phyloP scores from a whole-genome alignment of 2,888 invertebrate genomes.

The Eupithecia subfuscata region DNA sequence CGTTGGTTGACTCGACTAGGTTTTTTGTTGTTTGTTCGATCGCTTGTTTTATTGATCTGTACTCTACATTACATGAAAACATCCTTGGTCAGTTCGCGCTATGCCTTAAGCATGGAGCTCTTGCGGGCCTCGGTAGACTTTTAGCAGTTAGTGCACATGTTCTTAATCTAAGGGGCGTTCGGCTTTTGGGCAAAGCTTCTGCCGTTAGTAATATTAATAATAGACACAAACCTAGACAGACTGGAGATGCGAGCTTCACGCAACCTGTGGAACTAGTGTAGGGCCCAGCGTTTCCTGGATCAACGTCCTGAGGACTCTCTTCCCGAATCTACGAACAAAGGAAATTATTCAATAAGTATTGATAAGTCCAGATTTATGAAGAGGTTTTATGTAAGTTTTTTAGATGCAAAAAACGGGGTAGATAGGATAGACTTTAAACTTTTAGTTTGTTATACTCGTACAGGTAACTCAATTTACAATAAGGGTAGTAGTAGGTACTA shows the following conservation, averaged over 20 bases:
- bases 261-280: constrained; percentile 65
- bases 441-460: neutral
- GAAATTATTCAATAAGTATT: neutral
- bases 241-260: constrained; percentile 66
- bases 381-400: neutral
- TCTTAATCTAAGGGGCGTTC: constrained; percentile 64
- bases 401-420: neutral
- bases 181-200: constrained; percentile 61
- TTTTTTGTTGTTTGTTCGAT: neutral
- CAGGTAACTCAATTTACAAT: neutral
- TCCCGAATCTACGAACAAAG: constrained; percentile 70
- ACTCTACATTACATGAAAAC: constrained; percentile 31
- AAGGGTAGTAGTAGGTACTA: neutral
- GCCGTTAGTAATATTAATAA: constrained; percentile 69
- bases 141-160: constrained; percentile 78
- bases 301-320: constrained; percentile 61
- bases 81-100: constrained; percentile 30
- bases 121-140: constrained; percentile 65
- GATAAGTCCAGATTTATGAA: neutral
- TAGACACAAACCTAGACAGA: constrained; percentile 83
- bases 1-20: neutral
- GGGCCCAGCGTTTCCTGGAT: constrained; percentile 53
- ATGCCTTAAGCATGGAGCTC: constrained; percentile 66
- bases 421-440: neutral
- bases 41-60: neutral